Percentiles rank a stretch among this genome's conserved stretches.
phyloP scores from a whole-genome alignment of 2,113 vertebrate genomes.

The Zosterops borbonicus region DNA sequence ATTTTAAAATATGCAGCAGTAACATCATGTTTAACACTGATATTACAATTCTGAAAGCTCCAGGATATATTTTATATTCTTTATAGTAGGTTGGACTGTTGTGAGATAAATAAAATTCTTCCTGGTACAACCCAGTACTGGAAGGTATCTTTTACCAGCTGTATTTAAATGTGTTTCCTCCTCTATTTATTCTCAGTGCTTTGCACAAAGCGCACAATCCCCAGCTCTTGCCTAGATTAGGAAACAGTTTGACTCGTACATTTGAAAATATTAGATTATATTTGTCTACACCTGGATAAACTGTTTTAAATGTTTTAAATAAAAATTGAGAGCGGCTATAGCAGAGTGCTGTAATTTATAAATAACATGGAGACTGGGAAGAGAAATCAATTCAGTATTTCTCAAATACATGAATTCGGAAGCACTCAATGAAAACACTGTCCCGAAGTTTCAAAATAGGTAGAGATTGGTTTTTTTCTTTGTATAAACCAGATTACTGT shows the following conservation, averaged over 20 bases:
- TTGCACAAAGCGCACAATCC: background rate
- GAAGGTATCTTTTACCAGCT: background rate
- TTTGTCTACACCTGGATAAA: background rate
- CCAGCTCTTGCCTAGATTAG: background rate
- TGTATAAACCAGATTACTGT: background rate
- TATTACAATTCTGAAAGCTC: background rate
- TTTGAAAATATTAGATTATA: background rate
- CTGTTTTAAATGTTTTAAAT: background rate
- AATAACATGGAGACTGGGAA: background rate
- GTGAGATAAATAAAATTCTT: background rate
- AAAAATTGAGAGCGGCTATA: background rate
- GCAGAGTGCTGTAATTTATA: background rate
- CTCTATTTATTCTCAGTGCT: background rate
- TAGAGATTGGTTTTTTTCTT: accelerated
- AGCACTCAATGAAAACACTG: background rate
- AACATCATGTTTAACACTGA: background rate
- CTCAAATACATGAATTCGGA: background rate
- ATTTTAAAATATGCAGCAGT: background rate
- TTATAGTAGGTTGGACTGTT: background rate
- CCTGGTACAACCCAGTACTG: background rate
- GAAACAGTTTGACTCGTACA: accelerated
- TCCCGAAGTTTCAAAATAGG: background rate
- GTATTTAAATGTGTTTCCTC: background rate
- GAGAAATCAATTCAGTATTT: background rate
- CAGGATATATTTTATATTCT: background rate